Conservation (phyloP, 2,797 vertebrate genomes). For the Alca torda region DNA sequence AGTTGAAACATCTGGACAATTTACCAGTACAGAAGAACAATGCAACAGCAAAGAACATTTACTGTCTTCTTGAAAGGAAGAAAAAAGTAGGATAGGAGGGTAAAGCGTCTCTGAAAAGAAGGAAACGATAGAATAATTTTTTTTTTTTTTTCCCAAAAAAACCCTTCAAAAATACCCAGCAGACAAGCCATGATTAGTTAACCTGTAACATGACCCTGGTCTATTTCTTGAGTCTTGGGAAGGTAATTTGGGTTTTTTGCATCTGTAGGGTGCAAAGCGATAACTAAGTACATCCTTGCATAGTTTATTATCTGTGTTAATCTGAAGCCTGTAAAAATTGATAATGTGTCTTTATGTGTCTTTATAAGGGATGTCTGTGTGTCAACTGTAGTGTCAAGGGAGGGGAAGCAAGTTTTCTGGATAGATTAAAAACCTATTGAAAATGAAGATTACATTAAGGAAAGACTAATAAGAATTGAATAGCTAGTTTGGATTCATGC, state of each 20-base stretch:
- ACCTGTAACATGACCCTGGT: background rate
- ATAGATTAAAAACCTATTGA: background rate
- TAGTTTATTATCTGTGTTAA: background rate
- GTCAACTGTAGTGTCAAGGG: background rate
- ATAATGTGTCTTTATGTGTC: background rate
- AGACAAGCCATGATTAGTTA: background rate
- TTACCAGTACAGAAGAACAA: background rate
- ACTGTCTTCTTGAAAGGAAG: background rate
- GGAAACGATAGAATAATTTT: background rate
- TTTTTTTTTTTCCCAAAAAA: background rate
- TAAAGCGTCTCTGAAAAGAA: background rate
- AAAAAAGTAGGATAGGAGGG: background rate
- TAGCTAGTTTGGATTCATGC: background rate
- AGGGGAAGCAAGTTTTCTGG: background rate
- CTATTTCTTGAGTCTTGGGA: background rate
- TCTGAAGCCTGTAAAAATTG: background rate
- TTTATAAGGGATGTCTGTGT: background rate
- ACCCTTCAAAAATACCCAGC: background rate
- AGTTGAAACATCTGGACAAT: background rate
- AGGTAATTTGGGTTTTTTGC: background rate
- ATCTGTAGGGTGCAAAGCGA: background rate
- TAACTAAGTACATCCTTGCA: background rate
- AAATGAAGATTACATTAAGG: background rate
- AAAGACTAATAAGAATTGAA: background rate
- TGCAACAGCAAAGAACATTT: background rate